A percentile compares a stretch with the other conserved stretches of the same genome.
These are phyloP conservation scores for Apeltes quadracus DNA, from an alignment of 2,113 vertebrate genomes.

Conservation along the genomic window DNA sequence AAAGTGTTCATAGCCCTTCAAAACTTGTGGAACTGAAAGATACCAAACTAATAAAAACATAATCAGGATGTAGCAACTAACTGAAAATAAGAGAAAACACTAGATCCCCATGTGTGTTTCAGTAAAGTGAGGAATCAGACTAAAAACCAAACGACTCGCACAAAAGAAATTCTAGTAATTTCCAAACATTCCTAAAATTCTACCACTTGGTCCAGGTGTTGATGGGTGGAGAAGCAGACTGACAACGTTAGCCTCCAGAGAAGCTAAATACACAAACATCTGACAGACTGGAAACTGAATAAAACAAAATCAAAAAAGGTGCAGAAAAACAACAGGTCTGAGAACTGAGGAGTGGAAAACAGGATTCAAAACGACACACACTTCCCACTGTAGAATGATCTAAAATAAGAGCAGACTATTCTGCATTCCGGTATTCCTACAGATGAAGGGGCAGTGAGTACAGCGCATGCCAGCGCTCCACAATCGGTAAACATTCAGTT, in stretches of 20 bases:
- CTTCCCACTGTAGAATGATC: constrained; percentile 1
- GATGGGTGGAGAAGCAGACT: constrained; percentile 6
- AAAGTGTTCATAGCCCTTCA: constrained; percentile 75
- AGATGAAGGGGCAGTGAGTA: constrained; percentile 8
- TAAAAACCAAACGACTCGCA: constrained; percentile 49
- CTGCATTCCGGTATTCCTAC: constrained; percentile 7
- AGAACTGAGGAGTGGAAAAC: constrained; percentile 10
- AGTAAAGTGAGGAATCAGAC: constrained; percentile 45
- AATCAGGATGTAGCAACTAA: constrained; percentile 8
- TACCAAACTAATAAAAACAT: not conserved
- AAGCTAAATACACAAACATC: constrained; percentile 30
- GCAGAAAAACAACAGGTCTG: constrained; percentile 24
- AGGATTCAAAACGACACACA: constrained; percentile 37
- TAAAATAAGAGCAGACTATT: constrained; percentile 42
- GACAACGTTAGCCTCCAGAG: constrained; percentile 23
- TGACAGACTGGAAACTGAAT: constrained; percentile 14
- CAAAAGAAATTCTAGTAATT: constrained; percentile 53
- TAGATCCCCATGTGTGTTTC: constrained; percentile 27
- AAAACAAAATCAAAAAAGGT: constrained; percentile 17
- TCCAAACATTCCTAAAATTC: constrained; percentile 66
- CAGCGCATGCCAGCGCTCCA: constrained; percentile 56
- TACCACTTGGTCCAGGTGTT: constrained; percentile 31
- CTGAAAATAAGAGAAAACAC: not conserved
- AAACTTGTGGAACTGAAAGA: constrained; percentile 46
- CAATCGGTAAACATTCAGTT: constrained; percentile 66